These are phyloP conservation scores for Chinchilla lanigera DNA, from an alignment of 2,113 vertebrate genomes.

Conservation along the genomic window DNA sequence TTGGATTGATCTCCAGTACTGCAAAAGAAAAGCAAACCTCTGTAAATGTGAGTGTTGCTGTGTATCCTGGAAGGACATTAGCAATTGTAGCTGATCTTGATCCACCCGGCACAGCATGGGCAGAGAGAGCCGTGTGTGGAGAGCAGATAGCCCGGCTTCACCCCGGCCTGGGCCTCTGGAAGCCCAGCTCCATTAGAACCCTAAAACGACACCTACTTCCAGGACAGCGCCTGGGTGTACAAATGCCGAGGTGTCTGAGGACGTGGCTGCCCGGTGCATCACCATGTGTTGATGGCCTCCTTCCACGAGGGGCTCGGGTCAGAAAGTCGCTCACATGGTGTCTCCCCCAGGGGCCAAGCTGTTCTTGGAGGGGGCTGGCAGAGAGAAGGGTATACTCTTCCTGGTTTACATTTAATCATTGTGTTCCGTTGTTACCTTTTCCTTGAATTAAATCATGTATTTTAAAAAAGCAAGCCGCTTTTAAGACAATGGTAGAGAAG, in stretches of 20 bases:
- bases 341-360: background rate
- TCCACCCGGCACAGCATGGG: fast-evolving
- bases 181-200: background rate
- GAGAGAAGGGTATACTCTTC: background rate
- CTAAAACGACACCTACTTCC: background rate
- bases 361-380: background rate
- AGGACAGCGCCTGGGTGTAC: background rate
- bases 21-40: background rate
- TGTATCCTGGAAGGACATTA: background rate
- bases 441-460: background rate
- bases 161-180: background rate
- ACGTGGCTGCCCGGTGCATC: background rate
- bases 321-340: too few species aligned
- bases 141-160: fast-evolving
- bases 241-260: background rate
- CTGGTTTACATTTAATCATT: background rate
- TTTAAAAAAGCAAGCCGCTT: background rate
- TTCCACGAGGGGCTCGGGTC: background rate
- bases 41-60: background rate
- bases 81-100: background rate
- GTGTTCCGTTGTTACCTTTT: background rate
- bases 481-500: slow-evolving; percentile 54
- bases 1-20: background rate
- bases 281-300: background rate
- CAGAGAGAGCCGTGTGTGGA: fast-evolving